Evolutionary conservation across 2,888 invertebrate genomes (phyloP).

Genomic region (Agrochola lychnidis): DNA sequence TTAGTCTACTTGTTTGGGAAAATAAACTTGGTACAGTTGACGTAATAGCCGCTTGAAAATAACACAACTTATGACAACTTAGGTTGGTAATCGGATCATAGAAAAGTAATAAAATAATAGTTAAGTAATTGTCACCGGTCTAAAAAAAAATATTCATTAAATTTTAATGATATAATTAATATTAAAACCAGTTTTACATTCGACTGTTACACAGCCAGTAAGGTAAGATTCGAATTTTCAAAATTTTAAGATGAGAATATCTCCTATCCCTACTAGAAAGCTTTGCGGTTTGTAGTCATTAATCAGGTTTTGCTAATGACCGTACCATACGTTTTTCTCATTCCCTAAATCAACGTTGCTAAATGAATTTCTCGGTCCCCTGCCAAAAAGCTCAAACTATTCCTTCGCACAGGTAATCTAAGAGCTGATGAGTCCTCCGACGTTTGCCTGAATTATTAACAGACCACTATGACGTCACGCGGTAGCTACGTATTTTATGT

Average conservation of each 20-base stretch:
- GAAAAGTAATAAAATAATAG: background rate
- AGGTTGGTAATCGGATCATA: background rate
- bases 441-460: conserved; percentile 51
- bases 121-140: background rate
- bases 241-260: background rate
- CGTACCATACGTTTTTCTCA: conserved; percentile 6
- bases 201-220: background rate
- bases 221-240: background rate
- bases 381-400: conserved; percentile 26
- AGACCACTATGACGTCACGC: conserved; percentile 30
- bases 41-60: background rate
- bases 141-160: background rate
- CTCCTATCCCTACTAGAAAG: background rate
- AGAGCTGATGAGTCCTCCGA: conserved; percentile 44
- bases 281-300: background rate
- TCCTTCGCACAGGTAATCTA: conserved; percentile 30
- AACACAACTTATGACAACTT: background rate
- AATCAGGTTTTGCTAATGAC: background rate
- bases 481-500: conserved; percentile 18
- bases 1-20: conserved; percentile 31
- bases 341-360: conserved; percentile 8
- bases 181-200: background rate
- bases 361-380: conserved; percentile 14
- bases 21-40: conserved; percentile 15
- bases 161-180: background rate